Percentiles rank a stretch among this genome's conserved stretches.
Conservation (phyloP, 2,888 invertebrate species). For the Sinhomidia bicolor region DNA sequence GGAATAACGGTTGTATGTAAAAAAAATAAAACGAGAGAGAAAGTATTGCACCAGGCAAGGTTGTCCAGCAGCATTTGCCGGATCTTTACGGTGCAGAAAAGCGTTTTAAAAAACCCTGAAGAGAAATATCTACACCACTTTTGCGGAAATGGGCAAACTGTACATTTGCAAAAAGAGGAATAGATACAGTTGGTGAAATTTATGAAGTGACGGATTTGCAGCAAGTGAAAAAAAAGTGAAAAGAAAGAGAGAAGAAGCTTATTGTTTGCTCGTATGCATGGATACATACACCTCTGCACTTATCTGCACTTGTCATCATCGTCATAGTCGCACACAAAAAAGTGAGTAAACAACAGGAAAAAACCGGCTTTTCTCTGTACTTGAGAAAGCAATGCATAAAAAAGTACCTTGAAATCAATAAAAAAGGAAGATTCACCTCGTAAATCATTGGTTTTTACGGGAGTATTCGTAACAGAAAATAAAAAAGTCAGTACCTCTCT, state of each 20-base stretch:
- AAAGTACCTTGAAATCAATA: not conserved
- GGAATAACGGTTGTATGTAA: no score
- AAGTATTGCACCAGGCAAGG: not conserved
- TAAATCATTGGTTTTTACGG: constrained; percentile 13
- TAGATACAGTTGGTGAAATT: not conserved
- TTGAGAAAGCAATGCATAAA: not conserved
- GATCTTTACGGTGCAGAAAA: not conserved
- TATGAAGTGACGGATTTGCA: not conserved
- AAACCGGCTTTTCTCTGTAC: not conserved
- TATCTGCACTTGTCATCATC: constrained; percentile 3
- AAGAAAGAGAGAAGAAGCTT: no score
- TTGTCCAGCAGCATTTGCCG: not conserved
- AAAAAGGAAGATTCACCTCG: not conserved
- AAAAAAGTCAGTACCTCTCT: not conserved
- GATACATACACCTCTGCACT: not conserved
- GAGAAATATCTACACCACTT: not conserved
- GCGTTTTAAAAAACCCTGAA: not conserved
- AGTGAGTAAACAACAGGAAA: not conserved
- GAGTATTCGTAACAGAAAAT: not conserved
- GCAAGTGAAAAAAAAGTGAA: not conserved
- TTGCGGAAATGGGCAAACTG: not conserved
- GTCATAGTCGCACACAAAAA: not conserved
- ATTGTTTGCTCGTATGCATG: not conserved
- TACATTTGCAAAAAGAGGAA: no score
- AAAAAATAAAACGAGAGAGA: no score